Percentiles rank a stretch among this genome's conserved stretches.
phyloP scores from a whole-genome alignment of 2,888 invertebrate species.

The Drosophila aldrichi region DNA sequence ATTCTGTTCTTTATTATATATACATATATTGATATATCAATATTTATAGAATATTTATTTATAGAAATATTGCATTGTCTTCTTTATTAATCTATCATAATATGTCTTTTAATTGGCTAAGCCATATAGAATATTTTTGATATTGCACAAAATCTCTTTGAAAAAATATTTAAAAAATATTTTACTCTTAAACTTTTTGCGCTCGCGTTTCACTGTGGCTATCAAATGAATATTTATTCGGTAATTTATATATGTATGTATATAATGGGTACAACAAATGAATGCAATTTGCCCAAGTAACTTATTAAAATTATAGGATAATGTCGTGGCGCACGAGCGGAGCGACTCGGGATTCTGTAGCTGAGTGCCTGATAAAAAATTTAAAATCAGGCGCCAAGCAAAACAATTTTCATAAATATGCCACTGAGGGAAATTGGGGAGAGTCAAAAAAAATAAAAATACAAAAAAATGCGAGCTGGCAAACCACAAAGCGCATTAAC shows the following conservation, averaged over 20 bases:
- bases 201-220: slow-evolving; percentile 5
- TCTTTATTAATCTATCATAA: too few relatives aligned
- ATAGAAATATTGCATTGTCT: too few relatives aligned
- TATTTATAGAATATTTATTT: too few relatives aligned
- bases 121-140: too few relatives aligned
- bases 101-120: too few relatives aligned
- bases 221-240: slow-evolving; percentile 39
- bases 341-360: background rate
- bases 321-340: slow-evolving; percentile 11
- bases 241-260: background rate
- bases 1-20: too few relatives aligned
- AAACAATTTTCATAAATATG: slow-evolving; percentile 70
- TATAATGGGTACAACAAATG: slow-evolving; percentile 44
- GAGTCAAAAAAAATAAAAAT: background rate
- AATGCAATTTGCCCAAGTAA: slow-evolving; percentile 54
- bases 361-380: slow-evolving; percentile 70
- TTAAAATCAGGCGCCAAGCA: slow-evolving; percentile 47
- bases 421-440: slow-evolving; percentile 32
- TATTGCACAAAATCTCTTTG: too few relatives aligned
- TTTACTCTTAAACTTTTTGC: too few relatives aligned
- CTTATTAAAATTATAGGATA: slow-evolving; percentile 40
- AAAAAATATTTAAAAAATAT: too few relatives aligned
- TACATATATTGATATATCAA: too few relatives aligned
- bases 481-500: slow-evolving; percentile 73
- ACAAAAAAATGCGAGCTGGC: slow-evolving; percentile 14